phyloP scores from a whole-genome alignment of 2,113 vertebrate species.

The Syngnathoides biaculeatus region DNA sequence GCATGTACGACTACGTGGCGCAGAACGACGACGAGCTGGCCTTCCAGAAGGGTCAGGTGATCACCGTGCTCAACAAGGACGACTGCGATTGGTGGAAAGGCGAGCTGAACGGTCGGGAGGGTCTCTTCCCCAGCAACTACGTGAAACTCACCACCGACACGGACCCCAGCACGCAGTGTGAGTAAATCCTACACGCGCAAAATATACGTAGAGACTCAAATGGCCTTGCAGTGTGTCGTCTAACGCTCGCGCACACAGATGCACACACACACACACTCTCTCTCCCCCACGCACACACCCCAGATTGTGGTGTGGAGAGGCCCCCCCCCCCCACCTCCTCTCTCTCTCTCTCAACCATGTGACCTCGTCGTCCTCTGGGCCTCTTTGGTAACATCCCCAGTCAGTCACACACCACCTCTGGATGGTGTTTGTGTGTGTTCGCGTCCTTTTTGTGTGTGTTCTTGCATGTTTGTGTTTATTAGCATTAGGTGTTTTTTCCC shows the following conservation, averaged over 20 bases:
- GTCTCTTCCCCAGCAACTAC: constrained; percentile 98
- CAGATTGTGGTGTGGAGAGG: constrained; percentile 66
- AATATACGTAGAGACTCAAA: constrained; percentile 5
- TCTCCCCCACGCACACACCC: constrained; percentile 45
- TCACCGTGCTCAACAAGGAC: constrained; percentile 93
- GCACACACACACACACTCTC: constrained; percentile 40
- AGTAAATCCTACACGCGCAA: constrained; percentile 70
- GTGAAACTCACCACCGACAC: constrained; percentile 96
- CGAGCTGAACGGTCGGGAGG: constrained; percentile 89
- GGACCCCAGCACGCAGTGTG: constrained; percentile 99
- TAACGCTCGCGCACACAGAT: constrained; percentile 59
- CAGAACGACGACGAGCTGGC: constrained; percentile 99
- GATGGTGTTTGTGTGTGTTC: constrained; percentile 41
- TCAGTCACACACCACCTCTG: constrained; percentile 52
- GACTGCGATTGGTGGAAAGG: constrained; percentile 99
- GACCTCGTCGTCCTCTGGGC: constrained; percentile 53
- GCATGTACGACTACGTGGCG: constrained; percentile 96
- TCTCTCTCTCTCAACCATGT: constrained; percentile 52
- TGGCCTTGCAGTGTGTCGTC: constrained; percentile 62
- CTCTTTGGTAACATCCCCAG: constrained; percentile 57
- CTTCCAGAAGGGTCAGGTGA: constrained; percentile 96
- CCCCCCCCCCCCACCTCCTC: too few relatives aligned
- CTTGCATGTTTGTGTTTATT: constrained; percentile 16
- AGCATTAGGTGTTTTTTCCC: constrained; percentile 16
- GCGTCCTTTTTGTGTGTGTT: constrained; percentile 9